These are phyloP conservation scores for Austrofundulus limnaeus DNA, from an alignment of 2,113 vertebrate genomes.

Conservation along the genomic window DNA sequence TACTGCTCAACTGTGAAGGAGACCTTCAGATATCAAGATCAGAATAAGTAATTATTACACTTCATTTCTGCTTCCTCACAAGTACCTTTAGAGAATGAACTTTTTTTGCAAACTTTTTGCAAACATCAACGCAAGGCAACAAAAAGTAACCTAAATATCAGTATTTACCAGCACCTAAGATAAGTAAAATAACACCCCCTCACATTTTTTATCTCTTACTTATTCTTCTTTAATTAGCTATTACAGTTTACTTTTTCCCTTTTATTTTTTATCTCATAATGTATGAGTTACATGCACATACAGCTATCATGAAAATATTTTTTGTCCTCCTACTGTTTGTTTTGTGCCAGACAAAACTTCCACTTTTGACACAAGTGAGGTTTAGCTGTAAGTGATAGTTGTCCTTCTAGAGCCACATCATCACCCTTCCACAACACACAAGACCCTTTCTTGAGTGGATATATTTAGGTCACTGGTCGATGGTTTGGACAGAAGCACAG, in stretches of 20 bases:
- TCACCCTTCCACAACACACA: slow-evolving; percentile 36
- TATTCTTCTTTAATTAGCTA: no score
- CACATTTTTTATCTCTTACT: no score
- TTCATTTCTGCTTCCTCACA: background rate
- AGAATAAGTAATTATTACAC: background rate
- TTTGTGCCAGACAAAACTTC: background rate
- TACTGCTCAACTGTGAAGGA: no score
- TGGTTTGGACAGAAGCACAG: slow-evolving; percentile 46
- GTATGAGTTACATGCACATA: no score
- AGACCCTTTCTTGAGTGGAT: slow-evolving; percentile 47
- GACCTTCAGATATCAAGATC: no score
- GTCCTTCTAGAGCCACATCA: slow-evolving; percentile 16
- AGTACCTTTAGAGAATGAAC: background rate
- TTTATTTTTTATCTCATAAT: no score
- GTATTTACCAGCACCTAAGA: no score
- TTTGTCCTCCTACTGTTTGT: background rate
- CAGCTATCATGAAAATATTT: background rate
- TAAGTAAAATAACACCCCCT: no score
- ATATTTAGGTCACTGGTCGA: slow-evolving; percentile 69
- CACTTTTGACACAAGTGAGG: background rate
- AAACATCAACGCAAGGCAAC: no score
- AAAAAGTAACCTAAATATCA: no score
- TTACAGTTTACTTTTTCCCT: no score
- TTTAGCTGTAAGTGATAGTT: slow-evolving; percentile 10
- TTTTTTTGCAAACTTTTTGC: no score